Conservation (phyloP, 2,888 invertebrate species). For the Synergus japonicus region DNA sequence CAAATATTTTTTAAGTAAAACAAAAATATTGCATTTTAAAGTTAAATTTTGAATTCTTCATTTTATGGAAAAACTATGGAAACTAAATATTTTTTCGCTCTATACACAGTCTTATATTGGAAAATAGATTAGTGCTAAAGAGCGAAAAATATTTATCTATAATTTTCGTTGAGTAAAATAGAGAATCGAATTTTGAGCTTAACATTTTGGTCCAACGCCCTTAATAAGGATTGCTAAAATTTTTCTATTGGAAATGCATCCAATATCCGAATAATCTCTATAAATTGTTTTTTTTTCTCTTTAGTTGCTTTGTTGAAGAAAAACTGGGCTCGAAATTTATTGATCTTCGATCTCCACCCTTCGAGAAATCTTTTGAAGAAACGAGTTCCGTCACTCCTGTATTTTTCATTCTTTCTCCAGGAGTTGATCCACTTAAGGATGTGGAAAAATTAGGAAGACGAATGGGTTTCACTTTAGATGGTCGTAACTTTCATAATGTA, state of each 20-base stretch:
- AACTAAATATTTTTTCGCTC: too few species aligned
- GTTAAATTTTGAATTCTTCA: too few species aligned
- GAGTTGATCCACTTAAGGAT: constrained; percentile 96
- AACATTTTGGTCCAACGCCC: too few species aligned
- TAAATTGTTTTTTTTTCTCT: constrained; percentile 41
- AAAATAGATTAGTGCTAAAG: too few species aligned
- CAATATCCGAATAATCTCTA: not conserved
- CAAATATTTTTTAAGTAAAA: too few species aligned
- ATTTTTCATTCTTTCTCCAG: constrained; percentile 96
- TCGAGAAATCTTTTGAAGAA: constrained; percentile 92
- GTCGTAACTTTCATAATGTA: constrained; percentile 93
- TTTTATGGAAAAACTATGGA: too few species aligned
- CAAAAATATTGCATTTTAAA: too few species aligned
- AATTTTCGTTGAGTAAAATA: too few species aligned
- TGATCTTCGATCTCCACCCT: constrained; percentile 87
- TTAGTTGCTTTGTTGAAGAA: constrained; percentile 91
- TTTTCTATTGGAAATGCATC: constrained; percentile 5
- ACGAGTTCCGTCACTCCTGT: constrained; percentile 90
- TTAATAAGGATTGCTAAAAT: constrained; percentile 24
- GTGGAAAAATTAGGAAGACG: constrained; percentile 91
- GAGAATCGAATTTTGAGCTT: too few species aligned
- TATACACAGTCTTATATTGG: too few species aligned
- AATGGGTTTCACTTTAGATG: constrained; percentile 88
- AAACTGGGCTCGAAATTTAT: constrained; percentile 90
- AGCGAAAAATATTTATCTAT: too few species aligned